Evolutionary conservation across 2,888 invertebrate species (phyloP), one percentile per base, ranked within the genome.

Genomic region (Harpalus rufipes): DNA sequence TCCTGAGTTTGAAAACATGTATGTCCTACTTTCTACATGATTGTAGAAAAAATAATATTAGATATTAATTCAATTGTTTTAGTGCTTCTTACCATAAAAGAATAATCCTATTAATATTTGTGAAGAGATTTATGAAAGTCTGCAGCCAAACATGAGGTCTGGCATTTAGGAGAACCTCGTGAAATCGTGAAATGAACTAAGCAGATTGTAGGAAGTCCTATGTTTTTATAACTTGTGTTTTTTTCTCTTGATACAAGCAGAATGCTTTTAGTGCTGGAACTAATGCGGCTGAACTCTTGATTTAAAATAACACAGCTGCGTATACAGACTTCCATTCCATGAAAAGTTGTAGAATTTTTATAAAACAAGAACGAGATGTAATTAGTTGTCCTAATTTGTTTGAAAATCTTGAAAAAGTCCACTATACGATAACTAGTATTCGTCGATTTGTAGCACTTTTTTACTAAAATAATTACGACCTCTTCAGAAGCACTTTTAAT

Each of bases 401-500:
- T 2, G 12, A 51, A 51, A 51, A 51, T 51, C 10, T 51, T 51
- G 0, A 51, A 51, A 12, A 12, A 10, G 44, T 51, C 44, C 44
- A 2, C 10, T 51, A 51, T 12, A 12, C 12, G 44, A 51, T 51
- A 12, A 21, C 63, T 63, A 21, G 21, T 72, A 41, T 41, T 72
- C 14, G 18, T 58, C 58, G 32, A 58, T 58, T 78, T 18, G 25
- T 58, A 78, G 72, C 72, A 18, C 56, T 78, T 78, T 78, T 78
- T 78, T 58, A 51, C 16, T 18, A 56, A 76, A 76, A 76, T 79
- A 80, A 59, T 80, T 59, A 80, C 79, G 59, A 25, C 0, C 4
- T 80, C 61, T 61, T 80, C 61, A 80, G 41, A 32, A 80, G 61
- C 61, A 32, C 79, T 80, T 80, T 80, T 80, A 80, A 80, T 80